Evolutionary conservation across 2,888 invertebrate species (phyloP), one percentile per base, ranked within the genome.

Genomic region (Mythimna ferrago): DNA sequence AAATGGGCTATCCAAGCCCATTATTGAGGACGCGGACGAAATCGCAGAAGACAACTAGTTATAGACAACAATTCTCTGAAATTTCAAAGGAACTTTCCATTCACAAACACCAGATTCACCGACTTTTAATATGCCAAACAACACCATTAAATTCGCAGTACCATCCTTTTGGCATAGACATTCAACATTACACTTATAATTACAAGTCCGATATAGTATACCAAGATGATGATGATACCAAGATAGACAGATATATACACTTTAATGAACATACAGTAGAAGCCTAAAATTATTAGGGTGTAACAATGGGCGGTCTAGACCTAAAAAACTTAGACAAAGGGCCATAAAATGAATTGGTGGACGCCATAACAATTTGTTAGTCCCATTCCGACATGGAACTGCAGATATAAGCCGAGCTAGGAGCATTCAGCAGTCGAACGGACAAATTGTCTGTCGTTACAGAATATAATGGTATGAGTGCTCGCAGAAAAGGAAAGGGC

Each of bases 321-420:
- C 73, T 78, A 83, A 86, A 82, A 75, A 77, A 76, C 64, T 61
- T 21, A 78, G 65, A 86, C 87, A 86, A 86, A 85, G 83, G 71
- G 66, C 67, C 48, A 83, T 86, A 86, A 86, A 85, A 65, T 51
- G 61, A 73, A 63, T 54, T 69, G 54, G 72, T 66, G 66, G 60
- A 58, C 38, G 73, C 79, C 51, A 80, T 85, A 85, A 83, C 78
- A 83, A 86, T 81, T 75, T 76, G 76, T 76, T 72, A 63, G 35
- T 62, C 51, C 60, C 58, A 61, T 48, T 57, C 67, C n/a, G 57
- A 71, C 73, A 61, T 71, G 68, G 64, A 69, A 64, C 57, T 35
- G 57, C n/a, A 14, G 70, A 73, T 66, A 70, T 63, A 63, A 38
- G 32, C n/a, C 32, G 41, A 51, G 44, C 60, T 32, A 19, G 61